phyloP scores from a whole-genome alignment of 2,888 invertebrate genomes.

The Chrysopilus asiliformis region DNA sequence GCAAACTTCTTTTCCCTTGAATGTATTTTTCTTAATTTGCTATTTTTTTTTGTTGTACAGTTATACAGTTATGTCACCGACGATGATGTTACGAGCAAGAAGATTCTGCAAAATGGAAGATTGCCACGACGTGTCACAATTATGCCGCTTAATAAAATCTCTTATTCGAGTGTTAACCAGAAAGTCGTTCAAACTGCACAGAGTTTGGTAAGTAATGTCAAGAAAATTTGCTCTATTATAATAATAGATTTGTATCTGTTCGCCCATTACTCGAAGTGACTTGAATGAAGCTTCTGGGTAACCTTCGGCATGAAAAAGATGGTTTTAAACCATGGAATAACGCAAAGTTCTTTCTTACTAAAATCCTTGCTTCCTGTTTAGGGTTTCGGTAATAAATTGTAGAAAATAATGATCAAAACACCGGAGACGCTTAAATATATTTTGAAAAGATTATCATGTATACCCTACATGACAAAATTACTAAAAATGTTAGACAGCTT shows the following conservation, averaged over 20 bases:
- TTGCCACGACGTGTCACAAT: slow-evolving; percentile 71
- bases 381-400: no score
- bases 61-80: slow-evolving; percentile 85
- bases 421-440: no score
- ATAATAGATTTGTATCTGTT: background rate
- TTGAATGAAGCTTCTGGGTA: no score
- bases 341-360: no score
- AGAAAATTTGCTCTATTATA: background rate
- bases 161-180: slow-evolving; percentile 45
- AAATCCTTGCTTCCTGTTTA: no score
- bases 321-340: no score
- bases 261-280: no score
- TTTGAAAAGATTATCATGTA: no score
- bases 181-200: slow-evolving; percentile 52
- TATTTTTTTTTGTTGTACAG: slow-evolving; percentile 38
- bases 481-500: no score
- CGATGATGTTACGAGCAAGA: slow-evolving; percentile 69
- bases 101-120: slow-evolving; percentile 68
- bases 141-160: slow-evolving; percentile 83
- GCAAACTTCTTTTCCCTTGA: slow-evolving; percentile 8
- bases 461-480: no score
- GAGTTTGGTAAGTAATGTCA: slow-evolving; percentile 41
- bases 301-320: no score
- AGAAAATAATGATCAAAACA: no score
- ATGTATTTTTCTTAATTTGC: slow-evolving; percentile 5